Conservation (phyloP, 2,797 vertebrate genomes). For the Girardinus metallicus region DNA sequence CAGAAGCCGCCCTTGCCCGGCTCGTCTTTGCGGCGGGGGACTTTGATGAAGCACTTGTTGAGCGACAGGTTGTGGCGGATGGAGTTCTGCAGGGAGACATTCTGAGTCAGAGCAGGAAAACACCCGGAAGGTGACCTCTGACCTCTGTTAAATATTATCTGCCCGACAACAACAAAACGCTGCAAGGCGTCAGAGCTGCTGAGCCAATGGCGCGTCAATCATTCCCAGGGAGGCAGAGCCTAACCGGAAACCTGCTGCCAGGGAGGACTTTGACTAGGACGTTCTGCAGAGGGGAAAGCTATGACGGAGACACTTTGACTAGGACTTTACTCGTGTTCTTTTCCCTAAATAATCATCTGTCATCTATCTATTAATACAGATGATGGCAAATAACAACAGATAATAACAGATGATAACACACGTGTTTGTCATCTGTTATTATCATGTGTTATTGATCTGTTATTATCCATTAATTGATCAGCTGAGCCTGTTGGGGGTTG, state of each 20-base stretch:
- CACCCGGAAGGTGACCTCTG: constrained; percentile 34
- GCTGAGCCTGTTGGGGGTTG: no score
- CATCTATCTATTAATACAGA: no score
- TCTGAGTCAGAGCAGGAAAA: not conserved
- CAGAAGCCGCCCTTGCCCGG: constrained; percentile 97
- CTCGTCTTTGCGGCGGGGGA: constrained; percentile 94
- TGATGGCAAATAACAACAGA: no score
- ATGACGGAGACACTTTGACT: no score
- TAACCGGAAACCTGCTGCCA: constrained; percentile 45
- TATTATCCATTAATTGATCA: no score
- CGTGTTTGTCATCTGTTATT: no score
- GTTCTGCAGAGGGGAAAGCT: constrained; percentile 13
- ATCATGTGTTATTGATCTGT: no score
- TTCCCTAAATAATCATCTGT: no score
- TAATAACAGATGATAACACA: no score
- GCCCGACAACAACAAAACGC: constrained; percentile 70
- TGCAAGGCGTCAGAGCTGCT: constrained; percentile 50
- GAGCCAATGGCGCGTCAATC: constrained; percentile 72
- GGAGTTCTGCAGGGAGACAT: constrained; percentile 85
- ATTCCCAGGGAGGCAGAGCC: constrained; percentile 71
- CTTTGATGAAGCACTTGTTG: constrained; percentile 99
- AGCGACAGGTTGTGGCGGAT: constrained; percentile 96
- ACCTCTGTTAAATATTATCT: constrained; percentile 84
- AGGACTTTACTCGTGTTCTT: not conserved
- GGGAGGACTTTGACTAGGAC: not conserved